Evolutionary conservation across 35 echinoderm and acorn worm genomes (phyloP).

Genomic region (Ophioderma brevispina): DNA sequence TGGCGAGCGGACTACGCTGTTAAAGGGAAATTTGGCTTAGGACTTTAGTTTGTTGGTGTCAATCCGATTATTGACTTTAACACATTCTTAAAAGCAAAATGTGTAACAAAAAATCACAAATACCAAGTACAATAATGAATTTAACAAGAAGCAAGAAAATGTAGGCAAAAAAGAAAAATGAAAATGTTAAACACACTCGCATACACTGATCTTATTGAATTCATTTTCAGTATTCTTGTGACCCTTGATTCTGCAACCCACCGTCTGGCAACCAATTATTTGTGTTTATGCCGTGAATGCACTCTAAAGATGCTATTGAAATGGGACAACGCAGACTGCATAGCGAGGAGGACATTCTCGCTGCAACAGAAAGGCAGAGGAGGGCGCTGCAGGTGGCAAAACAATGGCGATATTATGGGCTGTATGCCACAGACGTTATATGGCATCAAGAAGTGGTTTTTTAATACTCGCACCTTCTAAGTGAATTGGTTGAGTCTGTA

Average conservation of each 20-base stretch:
- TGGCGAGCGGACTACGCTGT: no score
- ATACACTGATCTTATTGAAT: neutral
- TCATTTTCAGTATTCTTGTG: neutral
- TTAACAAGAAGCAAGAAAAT: neutral
- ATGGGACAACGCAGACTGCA: constrained; percentile 36
- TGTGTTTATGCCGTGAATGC: neutral
- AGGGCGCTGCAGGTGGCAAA: constrained; percentile 48
- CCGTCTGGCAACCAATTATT: neutral
- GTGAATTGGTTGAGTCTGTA: no score
- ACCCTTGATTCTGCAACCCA: neutral
- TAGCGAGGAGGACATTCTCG: constrained; percentile 35
- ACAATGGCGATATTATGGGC: constrained; percentile 23
- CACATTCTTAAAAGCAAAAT: no score
- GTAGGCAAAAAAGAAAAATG: neutral
- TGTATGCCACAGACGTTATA: constrained; percentile 13
- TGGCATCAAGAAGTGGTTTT: neutral
- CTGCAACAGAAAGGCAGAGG: neutral
- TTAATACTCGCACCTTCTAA: no score
- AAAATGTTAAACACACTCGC: neutral
- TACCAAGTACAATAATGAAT: no score
- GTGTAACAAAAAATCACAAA: no score
- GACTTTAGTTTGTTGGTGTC: no score
- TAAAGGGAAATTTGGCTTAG: no score
- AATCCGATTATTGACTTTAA: no score
- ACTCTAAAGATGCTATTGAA: neutral